Conservation (phyloP, 2,888 invertebrate species). For the Acanthoscelides obtectus region DNA sequence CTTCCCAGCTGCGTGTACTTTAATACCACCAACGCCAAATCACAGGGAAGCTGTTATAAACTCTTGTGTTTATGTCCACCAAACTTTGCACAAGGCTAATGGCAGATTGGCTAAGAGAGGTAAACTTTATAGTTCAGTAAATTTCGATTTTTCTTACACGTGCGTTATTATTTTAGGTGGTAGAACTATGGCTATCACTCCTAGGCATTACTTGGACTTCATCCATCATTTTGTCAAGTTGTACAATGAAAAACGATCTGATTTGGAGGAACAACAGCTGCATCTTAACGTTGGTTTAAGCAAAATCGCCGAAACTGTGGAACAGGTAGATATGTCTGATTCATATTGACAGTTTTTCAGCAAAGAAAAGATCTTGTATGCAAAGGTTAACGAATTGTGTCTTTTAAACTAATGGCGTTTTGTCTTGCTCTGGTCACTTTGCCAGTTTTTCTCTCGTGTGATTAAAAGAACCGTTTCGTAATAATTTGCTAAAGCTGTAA, state of each 20-base stretch:
- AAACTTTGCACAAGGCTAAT: slow-evolving; percentile 94
- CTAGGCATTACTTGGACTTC: slow-evolving; percentile 95
- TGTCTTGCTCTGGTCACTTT: too few species aligned
- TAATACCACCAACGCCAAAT: slow-evolving; percentile 66
- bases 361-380: too few species aligned
- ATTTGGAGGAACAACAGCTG: slow-evolving; percentile 96
- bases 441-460: too few species aligned
- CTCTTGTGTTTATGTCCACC: slow-evolving; percentile 97
- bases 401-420: too few species aligned
- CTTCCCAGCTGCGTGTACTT: slow-evolving; percentile 83
- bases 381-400: too few species aligned
- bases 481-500: too few species aligned
- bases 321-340: too few species aligned
- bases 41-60: slow-evolving; percentile 98
- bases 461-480: too few species aligned
- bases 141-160: background rate
- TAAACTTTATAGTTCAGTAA: too few species aligned
- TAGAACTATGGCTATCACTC: slow-evolving; percentile 96
- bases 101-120: slow-evolving; percentile 85
- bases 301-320: slow-evolving; percentile 98
- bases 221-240: slow-evolving; percentile 98
- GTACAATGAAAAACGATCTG: slow-evolving; percentile 95
- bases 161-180: slow-evolving; percentile 45
- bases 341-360: too few species aligned
- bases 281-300: slow-evolving; percentile 97